These are phyloP conservation scores for Cephus runcator DNA, from an alignment of 2,888 invertebrate species.

Conservation along the genomic window DNA sequence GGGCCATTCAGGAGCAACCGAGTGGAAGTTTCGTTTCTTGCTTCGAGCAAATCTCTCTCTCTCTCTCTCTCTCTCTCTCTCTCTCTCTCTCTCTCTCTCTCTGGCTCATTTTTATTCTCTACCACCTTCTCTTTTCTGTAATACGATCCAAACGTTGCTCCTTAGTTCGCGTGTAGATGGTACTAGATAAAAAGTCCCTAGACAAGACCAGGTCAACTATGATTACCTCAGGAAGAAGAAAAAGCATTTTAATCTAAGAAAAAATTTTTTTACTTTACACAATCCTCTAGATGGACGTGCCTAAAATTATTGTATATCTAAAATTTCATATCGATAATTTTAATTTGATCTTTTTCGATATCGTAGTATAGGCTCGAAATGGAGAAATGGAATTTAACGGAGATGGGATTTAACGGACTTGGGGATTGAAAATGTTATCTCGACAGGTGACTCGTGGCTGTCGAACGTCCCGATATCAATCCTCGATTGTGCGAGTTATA, in stretches of 20 bases:
- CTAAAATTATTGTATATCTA: too few relatives aligned
- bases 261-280: too few relatives aligned
- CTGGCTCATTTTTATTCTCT: neutral
- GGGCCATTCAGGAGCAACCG: constrained; percentile 53
- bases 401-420: too few relatives aligned
- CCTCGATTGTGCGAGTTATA: neutral
- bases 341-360: too few relatives aligned
- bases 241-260: too few relatives aligned
- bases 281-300: too few relatives aligned
- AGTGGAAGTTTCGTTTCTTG: constrained; percentile 58
- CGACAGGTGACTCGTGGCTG: neutral
- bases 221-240: neutral
- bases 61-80: constrained; percentile 8
- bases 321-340: too few relatives aligned
- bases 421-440: too few relatives aligned
- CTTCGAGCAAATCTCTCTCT: constrained; percentile 25
- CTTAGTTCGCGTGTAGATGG: neutral
- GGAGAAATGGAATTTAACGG: too few relatives aligned
- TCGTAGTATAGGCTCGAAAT: too few relatives aligned
- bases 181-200: neutral
- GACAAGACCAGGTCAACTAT: neutral
- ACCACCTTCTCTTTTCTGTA: constrained; percentile 15
- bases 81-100: constrained; percentile 6
- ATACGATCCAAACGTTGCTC: neutral
- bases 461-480: neutral